Percentiles rank a stretch among this genome's conserved stretches.
Evolutionary conservation across 2,113 vertebrate genomes (phyloP).

Genomic region (Progne subis): DNA sequence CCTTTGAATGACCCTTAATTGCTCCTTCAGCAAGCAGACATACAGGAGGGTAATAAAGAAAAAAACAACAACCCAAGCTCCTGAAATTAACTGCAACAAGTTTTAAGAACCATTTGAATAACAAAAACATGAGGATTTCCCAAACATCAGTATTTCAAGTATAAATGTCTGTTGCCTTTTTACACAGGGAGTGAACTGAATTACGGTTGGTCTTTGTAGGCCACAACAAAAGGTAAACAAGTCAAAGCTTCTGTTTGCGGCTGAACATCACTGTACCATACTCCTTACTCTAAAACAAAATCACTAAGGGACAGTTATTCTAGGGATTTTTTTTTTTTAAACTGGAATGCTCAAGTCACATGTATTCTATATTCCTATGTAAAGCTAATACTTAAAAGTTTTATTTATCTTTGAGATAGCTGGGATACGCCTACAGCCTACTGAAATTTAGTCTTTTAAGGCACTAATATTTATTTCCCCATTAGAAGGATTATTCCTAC

Average conservation of each 20-base stretch:
- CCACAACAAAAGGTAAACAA: constrained; percentile 3
- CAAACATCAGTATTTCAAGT: constrained; percentile 34
- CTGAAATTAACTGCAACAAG: background rate
- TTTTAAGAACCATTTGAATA: background rate
- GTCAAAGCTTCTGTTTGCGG: background rate
- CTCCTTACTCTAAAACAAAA: background rate
- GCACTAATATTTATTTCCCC: constrained; percentile 71
- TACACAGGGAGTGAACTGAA: background rate
- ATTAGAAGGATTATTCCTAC: constrained; percentile 1
- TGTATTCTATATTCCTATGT: background rate
- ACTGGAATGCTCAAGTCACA: background rate
- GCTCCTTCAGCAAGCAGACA: constrained; percentile 3
- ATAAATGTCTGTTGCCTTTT: background rate
- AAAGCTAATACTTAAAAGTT: background rate
- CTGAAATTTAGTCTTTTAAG: constrained; percentile 69
- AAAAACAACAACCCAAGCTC: background rate
- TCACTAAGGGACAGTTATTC: background rate
- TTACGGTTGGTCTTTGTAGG: background rate
- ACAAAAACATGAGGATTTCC: background rate
- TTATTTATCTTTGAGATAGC: background rate
- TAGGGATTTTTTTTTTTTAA: background rate
- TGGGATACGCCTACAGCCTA: background rate
- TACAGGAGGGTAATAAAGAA: background rate
- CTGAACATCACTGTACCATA: background rate
- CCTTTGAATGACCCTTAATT: background rate